These are phyloP conservation scores for Synergus umbraculus DNA, from an alignment of 2,888 invertebrate species.

Conservation along the genomic window DNA sequence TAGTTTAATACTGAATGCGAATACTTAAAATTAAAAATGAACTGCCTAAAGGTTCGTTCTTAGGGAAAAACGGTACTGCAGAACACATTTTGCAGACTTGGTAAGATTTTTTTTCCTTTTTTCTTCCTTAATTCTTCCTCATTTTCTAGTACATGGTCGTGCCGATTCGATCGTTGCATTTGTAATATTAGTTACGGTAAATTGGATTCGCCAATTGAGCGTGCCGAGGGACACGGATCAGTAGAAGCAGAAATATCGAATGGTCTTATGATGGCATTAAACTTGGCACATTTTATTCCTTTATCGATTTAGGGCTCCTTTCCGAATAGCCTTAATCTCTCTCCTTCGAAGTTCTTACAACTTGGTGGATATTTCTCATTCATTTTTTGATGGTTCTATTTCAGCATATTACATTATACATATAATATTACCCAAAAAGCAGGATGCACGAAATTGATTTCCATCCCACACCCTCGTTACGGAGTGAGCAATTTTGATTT, in stretches of 20 bases:
- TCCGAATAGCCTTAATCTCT: neutral
- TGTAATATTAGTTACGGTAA: constrained; percentile 55
- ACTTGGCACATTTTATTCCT: constrained; percentile 18
- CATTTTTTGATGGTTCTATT: neutral
- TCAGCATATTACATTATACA: neutral
- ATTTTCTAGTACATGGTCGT: neutral
- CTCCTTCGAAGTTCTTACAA: neutral
- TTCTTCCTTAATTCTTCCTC: constrained; percentile 26
- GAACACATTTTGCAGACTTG: neutral
- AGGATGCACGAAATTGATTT: constrained; percentile 21
- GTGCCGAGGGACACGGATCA: constrained; percentile 33
- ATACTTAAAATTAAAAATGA: neutral
- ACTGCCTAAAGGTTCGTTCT: constrained; percentile 12
- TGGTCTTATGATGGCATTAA: constrained; percentile 28
- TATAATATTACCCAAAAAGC: neutral
- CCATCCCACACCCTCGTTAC: constrained; percentile 20
- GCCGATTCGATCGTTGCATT: constrained; percentile 48
- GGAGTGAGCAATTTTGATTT: constrained; percentile 31
- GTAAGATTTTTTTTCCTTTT: neutral
- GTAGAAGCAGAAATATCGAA: constrained; percentile 11
- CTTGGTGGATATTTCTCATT: neutral
- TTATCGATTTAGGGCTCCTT: constrained; percentile 16
- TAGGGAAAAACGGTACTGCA: neutral
- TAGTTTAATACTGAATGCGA: neutral
- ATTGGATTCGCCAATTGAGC: constrained; percentile 54